Percentiles rank a stretch among this genome's conserved stretches.
phyloP scores from a whole-genome alignment of 2,113 vertebrate species.

The Dicerorhinus sumatrensis region DNA sequence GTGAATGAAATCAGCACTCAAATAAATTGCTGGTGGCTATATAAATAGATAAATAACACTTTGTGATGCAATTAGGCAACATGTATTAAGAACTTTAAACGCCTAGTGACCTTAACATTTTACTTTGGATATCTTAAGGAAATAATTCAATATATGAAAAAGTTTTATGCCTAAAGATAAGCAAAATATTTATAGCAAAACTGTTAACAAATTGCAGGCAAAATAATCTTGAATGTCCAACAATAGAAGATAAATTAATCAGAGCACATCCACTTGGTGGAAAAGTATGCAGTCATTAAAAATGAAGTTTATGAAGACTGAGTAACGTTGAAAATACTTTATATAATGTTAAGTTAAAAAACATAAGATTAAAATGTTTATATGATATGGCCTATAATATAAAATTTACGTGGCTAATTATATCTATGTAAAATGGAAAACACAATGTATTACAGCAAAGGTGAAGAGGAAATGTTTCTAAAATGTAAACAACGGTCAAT shows the following conservation, averaged over 20 bases:
- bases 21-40: not conserved
- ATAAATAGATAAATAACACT: not conserved
- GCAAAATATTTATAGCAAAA: conserved; percentile 1
- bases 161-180: not conserved
- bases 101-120: not conserved
- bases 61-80: not conserved
- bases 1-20: not conserved
- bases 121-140: conserved; percentile 10
- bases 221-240: not conserved
- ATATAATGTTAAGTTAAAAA: not conserved
- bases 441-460: conserved; percentile 34
- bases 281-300: conserved; percentile 28
- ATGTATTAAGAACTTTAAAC: not conserved
- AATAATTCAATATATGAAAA: conserved; percentile 43
- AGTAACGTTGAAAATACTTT: not conserved
- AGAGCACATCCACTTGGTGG: not conserved
- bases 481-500: not conserved
- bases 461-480: not conserved
- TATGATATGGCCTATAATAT: not conserved
- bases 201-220: not conserved
- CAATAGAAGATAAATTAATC: not conserved
- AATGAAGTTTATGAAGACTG: not conserved
- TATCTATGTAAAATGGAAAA: conserved; percentile 15
- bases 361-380: not conserved
- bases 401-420: not conserved